Evolutionary conservation across 2,888 invertebrate genomes (phyloP), one percentile per base, ranked within the genome.

Genomic region (Caenorhabditis panamensis): DNA sequence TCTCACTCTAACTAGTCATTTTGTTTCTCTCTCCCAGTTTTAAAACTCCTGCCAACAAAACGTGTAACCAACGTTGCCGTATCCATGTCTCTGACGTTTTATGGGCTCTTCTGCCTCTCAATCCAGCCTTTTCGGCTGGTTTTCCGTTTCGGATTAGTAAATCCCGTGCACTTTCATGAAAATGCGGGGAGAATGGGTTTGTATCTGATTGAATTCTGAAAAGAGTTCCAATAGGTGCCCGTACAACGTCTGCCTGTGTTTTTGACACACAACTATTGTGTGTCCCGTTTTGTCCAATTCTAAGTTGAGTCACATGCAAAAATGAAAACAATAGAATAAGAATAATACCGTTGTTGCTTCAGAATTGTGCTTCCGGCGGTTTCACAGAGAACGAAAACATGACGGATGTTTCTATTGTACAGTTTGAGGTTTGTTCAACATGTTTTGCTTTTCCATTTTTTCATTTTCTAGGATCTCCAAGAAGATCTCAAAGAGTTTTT

Each of bases 401-500:
- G 69, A 13, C n/a, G 1, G 69, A 61, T 6, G 61, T 53, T 0
- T 53, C 69, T 2, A 37, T 69, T 18, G 69, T 69, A 6, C 51
- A 61, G 24, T 26, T 69, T 13, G 51, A 59, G 61, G 69, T 69
- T 18, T 22, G 9, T 11, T n/a, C 41, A 6, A 41, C 13, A 31
- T 9, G 31, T 31, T 9, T 31, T 6, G 31, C 9, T 31, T 31
- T 31, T 9, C 5, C 9, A 31, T 36, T 11, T 11, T 9, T 41
- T 41, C 13, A 41, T 9, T 2, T 13, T 71, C 31, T n/a, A 72
- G 72, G 72, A 72, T 49, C 18, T 72, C 8, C 24, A 72, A 58
- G 72, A 64, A 4, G 72, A 72, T 22, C 36, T 72, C 16, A 63
- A 56, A 13, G 72, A 72, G 63, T 72, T 72, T 16, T 37, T 72